Evolutionary conservation across 2,113 vertebrate species (phyloP).

Genomic region (Thalassoma bifasciatum): DNA sequence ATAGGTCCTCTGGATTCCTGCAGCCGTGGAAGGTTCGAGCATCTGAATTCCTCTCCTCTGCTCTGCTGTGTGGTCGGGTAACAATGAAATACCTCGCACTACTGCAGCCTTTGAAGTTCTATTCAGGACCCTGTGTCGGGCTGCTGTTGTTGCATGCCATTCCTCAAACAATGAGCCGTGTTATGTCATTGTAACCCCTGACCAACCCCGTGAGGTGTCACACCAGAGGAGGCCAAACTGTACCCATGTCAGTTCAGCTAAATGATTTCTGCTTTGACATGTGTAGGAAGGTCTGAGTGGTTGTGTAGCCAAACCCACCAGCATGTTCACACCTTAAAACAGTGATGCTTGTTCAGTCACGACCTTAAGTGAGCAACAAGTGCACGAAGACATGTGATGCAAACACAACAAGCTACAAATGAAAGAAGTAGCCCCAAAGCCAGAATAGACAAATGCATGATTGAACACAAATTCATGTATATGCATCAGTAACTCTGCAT

Average conservation of each 20-base stretch:
- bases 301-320: not conserved
- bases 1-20: constrained; percentile 44
- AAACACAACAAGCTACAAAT: no score
- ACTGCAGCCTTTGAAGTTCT: constrained; percentile 56
- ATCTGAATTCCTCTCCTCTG: constrained; percentile 42
- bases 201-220: constrained; percentile 41
- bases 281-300: not conserved
- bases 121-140: constrained; percentile 27
- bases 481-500: no score
- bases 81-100: constrained; percentile 60
- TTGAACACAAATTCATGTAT: no score
- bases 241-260: constrained; percentile 13
- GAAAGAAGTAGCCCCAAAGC: no score
- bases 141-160: constrained; percentile 52
- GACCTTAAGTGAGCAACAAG: no score
- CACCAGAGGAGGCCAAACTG: constrained; percentile 25
- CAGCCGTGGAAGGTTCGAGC: constrained; percentile 45
- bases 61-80: constrained; percentile 20
- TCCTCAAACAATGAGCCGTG: constrained; percentile 54
- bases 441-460: no score
- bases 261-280: constrained; percentile 5
- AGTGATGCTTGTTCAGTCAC: no score
- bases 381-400: no score
- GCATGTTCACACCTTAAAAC: no score
- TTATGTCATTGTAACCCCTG: constrained; percentile 62